Evolutionary conservation across 2,888 invertebrate species (phyloP).

Genomic region (Synergus laeviventris): DNA sequence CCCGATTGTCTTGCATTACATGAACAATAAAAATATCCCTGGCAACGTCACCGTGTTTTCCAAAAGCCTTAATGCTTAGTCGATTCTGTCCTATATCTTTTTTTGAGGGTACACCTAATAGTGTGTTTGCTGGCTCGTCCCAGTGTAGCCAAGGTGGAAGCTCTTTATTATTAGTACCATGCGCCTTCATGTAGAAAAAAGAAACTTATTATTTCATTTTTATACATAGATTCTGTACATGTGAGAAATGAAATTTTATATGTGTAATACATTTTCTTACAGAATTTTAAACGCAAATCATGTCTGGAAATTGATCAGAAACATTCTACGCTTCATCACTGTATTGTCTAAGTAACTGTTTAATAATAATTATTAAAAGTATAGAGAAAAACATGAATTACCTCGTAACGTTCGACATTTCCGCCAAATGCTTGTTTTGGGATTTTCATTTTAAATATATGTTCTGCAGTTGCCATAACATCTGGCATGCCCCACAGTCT

Average conservation of each 20-base stretch:
- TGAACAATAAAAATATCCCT: slow-evolving; percentile 80
- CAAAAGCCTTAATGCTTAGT: slow-evolving; percentile 76
- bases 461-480: slow-evolving; percentile 79
- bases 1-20: slow-evolving; percentile 75
- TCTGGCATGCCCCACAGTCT: slow-evolving; percentile 79
- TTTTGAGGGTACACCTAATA: slow-evolving; percentile 85
- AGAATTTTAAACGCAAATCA: no score
- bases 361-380: background rate
- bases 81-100: slow-evolving; percentile 83
- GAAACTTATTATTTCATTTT: no score
- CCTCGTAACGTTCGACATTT: slow-evolving; percentile 83
- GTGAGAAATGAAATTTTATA: no score
- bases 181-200: slow-evolving; percentile 43
- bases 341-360: background rate
- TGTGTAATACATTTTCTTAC: no score
- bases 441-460: slow-evolving; percentile 84
- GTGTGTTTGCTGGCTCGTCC: slow-evolving; percentile 82
- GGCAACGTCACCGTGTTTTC: slow-evolving; percentile 78
- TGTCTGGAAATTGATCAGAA: no score
- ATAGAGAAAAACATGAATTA: slow-evolving; percentile 69
- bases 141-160: slow-evolving; percentile 85
- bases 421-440: slow-evolving; percentile 85
- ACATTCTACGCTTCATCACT: no score
- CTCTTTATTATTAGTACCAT: slow-evolving; percentile 65
- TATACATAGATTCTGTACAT: no score